phyloP scores from a whole-genome alignment of 2,113 vertebrate genomes.

The Crocuta crocuta region DNA sequence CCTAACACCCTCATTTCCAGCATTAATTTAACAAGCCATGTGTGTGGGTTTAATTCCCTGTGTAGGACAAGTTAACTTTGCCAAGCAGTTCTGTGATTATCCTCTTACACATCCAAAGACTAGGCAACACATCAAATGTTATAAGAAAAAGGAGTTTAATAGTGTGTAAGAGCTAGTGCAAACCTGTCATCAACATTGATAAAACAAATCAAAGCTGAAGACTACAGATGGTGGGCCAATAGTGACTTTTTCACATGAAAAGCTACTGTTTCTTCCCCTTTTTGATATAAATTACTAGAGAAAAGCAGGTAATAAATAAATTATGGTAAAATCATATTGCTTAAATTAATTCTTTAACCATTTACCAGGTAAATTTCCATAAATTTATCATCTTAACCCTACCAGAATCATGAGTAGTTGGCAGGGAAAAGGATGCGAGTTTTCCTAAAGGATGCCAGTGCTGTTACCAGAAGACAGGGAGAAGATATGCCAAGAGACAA shows the following conservation, averaged over 20 bases:
- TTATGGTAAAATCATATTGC: background rate
- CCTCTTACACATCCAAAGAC: background rate
- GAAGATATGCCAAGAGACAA: background rate
- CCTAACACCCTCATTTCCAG: background rate
- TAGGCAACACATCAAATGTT: background rate
- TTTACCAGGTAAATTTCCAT: background rate
- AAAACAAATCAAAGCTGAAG: conserved; percentile 9
- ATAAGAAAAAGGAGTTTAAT: background rate
- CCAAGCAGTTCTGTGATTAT: background rate
- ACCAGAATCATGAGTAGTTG: background rate
- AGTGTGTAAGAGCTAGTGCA: background rate
- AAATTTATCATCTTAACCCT: background rate
- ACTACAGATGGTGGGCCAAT: background rate
- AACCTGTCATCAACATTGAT: background rate
- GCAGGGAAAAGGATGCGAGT: background rate
- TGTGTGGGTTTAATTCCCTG: background rate
- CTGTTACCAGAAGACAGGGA: background rate
- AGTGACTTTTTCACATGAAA: background rate
- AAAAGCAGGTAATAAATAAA: background rate
- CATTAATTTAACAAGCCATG: background rate
- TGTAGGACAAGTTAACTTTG: background rate
- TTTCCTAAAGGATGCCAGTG: background rate
- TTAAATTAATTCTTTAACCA: background rate
- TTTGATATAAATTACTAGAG: background rate
- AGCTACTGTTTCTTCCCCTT: background rate